Evolutionary conservation across 2,888 invertebrate genomes (phyloP), one percentile per base, ranked within the genome.

Genomic region (Dicyrtoma fusca): DNA sequence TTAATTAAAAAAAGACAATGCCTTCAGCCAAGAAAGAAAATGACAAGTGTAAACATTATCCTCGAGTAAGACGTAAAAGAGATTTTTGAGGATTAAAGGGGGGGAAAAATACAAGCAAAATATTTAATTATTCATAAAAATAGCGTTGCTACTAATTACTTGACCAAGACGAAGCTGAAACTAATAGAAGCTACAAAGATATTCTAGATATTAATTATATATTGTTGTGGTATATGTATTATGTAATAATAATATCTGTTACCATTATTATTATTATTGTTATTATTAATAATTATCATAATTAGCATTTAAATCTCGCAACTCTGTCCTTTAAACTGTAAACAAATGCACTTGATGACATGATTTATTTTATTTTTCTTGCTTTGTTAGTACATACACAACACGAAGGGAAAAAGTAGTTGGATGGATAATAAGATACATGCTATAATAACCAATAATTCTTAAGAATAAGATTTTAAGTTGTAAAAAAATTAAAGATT

Each of bases 41-140:
- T 63, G 23, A 63, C 6, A 63, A 19, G 21, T 21, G 57, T 17
- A 68, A 68, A 57, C 68, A 68, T 57, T 68, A 68, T 57, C 68
- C 68, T 5, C 55, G 68, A 26, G 68, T 68, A 3, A 34, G 68
- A 21, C 68, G 68, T 17, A 68, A 68, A 55, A 14, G 68, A 42
- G 19, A 42, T 55, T 68, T 25, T 17, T 21, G 19, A 53, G 10
- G 10, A 10, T 14, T 17, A 57, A 57, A 25, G 13, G 25, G 14
- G 25, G 57, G 14, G 14, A 19, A 19, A n/a, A n/a, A n/a, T n/a
- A 21, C 21, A 53, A 53, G 6, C 19, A 53, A 53, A 19, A 19
- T 17, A 19, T 8, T 51, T 53, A 53, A 17, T 11, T 19, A 19
- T 11, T 19, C 13, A 51, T 51, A 17, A 53, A 53, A 53, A 8